Conservation (phyloP, 2,797 vertebrate species). For the Carcharodon carcharias region DNA sequence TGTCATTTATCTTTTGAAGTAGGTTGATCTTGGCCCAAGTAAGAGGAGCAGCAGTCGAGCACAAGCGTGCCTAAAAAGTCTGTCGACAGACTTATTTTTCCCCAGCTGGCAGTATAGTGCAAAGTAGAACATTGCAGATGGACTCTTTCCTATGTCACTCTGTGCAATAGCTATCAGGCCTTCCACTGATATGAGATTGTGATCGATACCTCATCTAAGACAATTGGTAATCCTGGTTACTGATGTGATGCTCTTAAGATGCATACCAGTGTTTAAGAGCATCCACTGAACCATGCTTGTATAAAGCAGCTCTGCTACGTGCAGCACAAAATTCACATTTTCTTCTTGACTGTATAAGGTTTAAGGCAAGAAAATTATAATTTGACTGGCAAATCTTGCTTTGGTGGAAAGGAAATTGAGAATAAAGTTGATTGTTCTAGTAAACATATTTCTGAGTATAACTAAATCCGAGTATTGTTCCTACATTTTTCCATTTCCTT, state of each 20-base stretch:
- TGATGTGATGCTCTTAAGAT: background rate
- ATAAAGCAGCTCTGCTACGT: background rate
- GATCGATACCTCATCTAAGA: background rate
- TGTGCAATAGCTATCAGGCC: background rate
- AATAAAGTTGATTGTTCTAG: background rate
- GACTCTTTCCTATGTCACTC: background rate
- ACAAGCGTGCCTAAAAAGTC: background rate
- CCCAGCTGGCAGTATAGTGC: background rate
- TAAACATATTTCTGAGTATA: constrained; percentile 6
- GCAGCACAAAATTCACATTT: background rate
- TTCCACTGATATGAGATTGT: background rate
- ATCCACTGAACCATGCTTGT: background rate
- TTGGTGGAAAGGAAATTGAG: background rate
- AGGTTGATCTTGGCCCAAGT: background rate
- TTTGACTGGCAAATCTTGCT: background rate
- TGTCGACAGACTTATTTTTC: background rate
- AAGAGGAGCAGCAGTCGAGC: background rate
- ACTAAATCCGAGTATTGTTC: background rate
- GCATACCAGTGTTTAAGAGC: background rate
- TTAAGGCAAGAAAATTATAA: background rate
- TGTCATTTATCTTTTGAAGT: background rate
- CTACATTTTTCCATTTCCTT: background rate
- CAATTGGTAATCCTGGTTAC: background rate
- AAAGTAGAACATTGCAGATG: background rate
- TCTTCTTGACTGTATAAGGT: background rate